Evolutionary conservation across 2,797 vertebrate species (phyloP).

Genomic region (Diglossa cyanea): DNA sequence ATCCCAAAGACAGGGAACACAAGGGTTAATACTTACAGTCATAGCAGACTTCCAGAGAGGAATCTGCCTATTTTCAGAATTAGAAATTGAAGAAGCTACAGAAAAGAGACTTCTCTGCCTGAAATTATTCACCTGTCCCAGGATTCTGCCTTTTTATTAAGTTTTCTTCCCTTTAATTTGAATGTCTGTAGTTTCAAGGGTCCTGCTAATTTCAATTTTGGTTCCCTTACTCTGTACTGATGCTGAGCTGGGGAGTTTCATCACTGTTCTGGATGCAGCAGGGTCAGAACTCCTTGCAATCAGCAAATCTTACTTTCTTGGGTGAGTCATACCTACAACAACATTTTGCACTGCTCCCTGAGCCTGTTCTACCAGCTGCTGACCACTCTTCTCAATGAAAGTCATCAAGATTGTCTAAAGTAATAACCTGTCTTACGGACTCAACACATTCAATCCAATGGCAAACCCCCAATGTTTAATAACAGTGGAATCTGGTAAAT

Average conservation of each 20-base stretch:
- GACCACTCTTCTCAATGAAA: not conserved
- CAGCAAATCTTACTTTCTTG: not conserved
- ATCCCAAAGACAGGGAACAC: not conserved
- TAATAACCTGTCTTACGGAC: not conserved
- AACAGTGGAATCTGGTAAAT: not conserved
- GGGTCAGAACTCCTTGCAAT: not conserved
- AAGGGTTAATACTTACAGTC: not conserved
- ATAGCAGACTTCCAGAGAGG: not conserved
- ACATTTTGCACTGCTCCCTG: not conserved
- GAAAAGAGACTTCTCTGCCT: not conserved
- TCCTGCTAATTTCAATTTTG: not conserved
- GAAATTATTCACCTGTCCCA: not conserved
- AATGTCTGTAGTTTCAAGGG: not conserved
- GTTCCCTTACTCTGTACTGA: not conserved
- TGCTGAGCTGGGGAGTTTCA: not conserved
- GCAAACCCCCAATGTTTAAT: not conserved
- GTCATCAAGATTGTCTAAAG: not conserved
- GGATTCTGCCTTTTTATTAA: not conserved
- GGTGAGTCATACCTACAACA: not conserved
- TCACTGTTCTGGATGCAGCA: not conserved
- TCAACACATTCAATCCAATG: not conserved
- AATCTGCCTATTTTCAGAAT: not conserved
- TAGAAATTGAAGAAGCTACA: not conserved
- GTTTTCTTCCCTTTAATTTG: not conserved
- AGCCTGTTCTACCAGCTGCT: not conserved